Base-by-base conservation (phyloP, 2,797 vertebrate species). In the Huso huso region DNA sequence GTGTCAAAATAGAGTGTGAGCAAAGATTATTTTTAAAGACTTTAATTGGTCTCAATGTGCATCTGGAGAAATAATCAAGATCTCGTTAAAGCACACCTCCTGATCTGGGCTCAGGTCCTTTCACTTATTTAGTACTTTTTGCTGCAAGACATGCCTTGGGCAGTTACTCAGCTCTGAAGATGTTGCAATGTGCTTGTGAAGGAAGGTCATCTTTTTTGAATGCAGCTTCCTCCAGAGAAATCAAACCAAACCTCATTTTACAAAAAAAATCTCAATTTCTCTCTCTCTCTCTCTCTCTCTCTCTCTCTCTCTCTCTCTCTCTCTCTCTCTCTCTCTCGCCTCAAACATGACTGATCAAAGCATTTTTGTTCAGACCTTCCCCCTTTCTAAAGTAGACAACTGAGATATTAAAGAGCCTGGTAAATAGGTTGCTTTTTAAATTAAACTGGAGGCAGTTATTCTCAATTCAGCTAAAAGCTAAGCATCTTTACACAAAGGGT, bases 181-280 rank as follows among this genome's bases (percentile, higher is more conserved):
- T 76, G 72, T 73, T 71, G 74, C 72, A 66, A 52, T 4, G 66
- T 2, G 49, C 70, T 63, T 71, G 63, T 65, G 68, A 13, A 67
- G 53, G 57, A 68, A 58, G 64, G 58, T 12, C 2, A 48, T 70
- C 37, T 6, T 68, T 78, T 74, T 73, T 67, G 52, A 75, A 63
- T 67, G 66, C 68, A 65, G 51, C 2, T 50, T 77, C 81, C 86
- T 83, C 84, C 70, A 69, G 83, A 87, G 83, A 87, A 86, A 88
- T 86, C 84, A 86, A 83, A 88, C 79, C 82, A 78, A 80, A 78
- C 70, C 76, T 75, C 77, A 75, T 84, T 81, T 87, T 79, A 78
- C 74, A 77, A 70, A 77, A 75, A 65, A 86, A 81, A 2, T 75
- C n/a, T 55, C 52, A 3, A 2, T n/a, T 3, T 55, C 52, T 37